phyloP scores from a whole-genome alignment of 1,140 invertebrate genomes.

The Pteromalus puparum region DNA sequence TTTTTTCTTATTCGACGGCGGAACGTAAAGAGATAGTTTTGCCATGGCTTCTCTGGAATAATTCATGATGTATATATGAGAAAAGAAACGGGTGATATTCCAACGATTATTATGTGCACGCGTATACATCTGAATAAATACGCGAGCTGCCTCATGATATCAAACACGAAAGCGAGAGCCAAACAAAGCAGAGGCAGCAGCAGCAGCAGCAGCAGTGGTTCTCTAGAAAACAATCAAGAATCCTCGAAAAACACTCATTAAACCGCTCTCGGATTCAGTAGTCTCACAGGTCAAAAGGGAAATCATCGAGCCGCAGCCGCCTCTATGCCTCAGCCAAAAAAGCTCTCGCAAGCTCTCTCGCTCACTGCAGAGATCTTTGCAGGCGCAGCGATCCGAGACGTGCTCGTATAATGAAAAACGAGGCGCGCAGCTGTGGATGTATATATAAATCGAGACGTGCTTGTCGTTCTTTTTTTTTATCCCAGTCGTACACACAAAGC shows the following conservation, averaged over 20 bases:
- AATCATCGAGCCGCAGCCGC: background rate
- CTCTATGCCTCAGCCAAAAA: background rate
- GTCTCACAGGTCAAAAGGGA: background rate
- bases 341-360: background rate
- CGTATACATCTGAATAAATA: background rate
- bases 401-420: slow-evolving; percentile 31
- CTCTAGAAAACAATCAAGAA: background rate
- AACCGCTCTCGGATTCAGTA: background rate
- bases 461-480: slow-evolving; percentile 3
- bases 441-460: background rate
- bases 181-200: background rate
- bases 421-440: background rate
- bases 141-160: too few relatives aligned
- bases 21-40: background rate
- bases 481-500: slow-evolving; percentile 9
- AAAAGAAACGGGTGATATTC: too few relatives aligned
- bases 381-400: background rate
- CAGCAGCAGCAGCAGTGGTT: background rate
- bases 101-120: too few relatives aligned
- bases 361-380: background rate
- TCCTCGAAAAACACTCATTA: slow-evolving; percentile 4
- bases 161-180: too few relatives aligned
- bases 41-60: background rate
- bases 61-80: background rate
- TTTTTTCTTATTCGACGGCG: too few relatives aligned